Percentiles rank a stretch among this genome's conserved stretches.
phyloP scores from a whole-genome alignment of 2,797 vertebrate genomes.

The Coluber constrictor region DNA sequence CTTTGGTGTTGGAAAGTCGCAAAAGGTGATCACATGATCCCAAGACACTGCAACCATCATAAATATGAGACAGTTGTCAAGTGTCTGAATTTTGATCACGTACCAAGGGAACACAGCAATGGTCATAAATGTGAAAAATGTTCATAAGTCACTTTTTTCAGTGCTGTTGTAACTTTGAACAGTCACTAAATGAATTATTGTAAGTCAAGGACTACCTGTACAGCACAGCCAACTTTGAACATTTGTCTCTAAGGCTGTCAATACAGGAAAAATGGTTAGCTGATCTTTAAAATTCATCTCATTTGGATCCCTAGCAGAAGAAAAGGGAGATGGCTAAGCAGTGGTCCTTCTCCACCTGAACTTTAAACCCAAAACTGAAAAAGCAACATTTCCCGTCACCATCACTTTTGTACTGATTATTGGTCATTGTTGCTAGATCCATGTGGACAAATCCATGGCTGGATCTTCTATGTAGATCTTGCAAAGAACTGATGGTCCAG shows the following conservation, averaged over 20 bases:
- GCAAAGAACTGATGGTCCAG: not conserved
- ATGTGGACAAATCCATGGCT: not conserved
- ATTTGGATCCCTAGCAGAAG: not conserved
- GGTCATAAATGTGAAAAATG: not conserved
- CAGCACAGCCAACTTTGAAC: not conserved
- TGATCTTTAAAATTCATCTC: not conserved
- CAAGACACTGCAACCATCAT: not conserved
- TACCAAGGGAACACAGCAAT: not conserved
- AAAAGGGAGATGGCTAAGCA: not conserved
- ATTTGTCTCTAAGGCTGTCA: not conserved
- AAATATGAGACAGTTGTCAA: not conserved
- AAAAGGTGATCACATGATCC: not conserved
- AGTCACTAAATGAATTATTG: not conserved
- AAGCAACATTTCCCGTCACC: not conserved
- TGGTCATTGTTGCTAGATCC: not conserved
- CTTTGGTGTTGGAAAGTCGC: not conserved
- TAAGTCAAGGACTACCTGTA: not conserved
- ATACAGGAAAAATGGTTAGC: no score
- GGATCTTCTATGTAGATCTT: not conserved
- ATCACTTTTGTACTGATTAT: not conserved
- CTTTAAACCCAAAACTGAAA: not conserved
- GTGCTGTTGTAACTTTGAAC: not conserved
- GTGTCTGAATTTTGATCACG: not conserved
- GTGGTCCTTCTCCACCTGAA: not conserved
- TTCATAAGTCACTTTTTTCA: not conserved